Evolutionary conservation across 2,888 invertebrate species (phyloP).

Genomic region (Ashinkailepas kermadecensis): DNA sequence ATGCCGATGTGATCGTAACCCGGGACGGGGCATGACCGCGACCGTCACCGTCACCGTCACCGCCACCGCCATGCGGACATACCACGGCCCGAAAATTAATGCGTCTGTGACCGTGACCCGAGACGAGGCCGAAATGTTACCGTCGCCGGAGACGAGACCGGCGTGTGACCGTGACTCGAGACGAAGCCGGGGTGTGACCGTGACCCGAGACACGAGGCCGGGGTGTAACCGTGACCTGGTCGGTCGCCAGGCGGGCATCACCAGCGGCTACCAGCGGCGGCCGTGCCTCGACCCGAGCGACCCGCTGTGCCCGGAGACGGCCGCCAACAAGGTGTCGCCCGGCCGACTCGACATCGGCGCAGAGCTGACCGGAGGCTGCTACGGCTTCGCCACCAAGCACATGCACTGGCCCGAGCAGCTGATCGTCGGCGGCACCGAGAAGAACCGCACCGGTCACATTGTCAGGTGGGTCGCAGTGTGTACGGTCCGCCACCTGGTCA

Average conservation of each 20-base stretch:
- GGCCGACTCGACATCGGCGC: conserved; percentile 70
- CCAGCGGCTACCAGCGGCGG: conserved; percentile 91
- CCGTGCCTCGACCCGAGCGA: conserved; percentile 91
- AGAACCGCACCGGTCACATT: conserved; percentile 85
- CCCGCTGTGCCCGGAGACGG: conserved; percentile 80
- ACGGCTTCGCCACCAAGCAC: conserved; percentile 93
- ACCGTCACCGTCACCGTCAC: too few relatives aligned
- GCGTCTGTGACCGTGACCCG: too few relatives aligned
- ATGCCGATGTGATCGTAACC: too few relatives aligned
- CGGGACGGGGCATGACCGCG: too few relatives aligned
- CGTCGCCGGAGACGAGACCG: too few relatives aligned
- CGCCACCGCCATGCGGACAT: too few relatives aligned
- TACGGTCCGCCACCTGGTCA: too few relatives aligned
- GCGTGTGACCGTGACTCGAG: too few relatives aligned
- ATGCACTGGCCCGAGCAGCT: conserved; percentile 99
- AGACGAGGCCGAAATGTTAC: too few relatives aligned
- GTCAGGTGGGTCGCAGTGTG: conserved; percentile 49
- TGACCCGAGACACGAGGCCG: too few relatives aligned
- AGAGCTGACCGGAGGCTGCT: conserved; percentile 88
- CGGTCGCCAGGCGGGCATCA: conserved; percentile 68
- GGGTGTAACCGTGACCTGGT: neutral
- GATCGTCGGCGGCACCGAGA: conserved; percentile 83
- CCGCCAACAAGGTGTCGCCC: conserved; percentile 59
- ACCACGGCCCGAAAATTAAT: too few relatives aligned
- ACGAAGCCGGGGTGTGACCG: too few relatives aligned